Conservation (phyloP, 2,113 vertebrate genomes). For the Uria lomvia region DNA sequence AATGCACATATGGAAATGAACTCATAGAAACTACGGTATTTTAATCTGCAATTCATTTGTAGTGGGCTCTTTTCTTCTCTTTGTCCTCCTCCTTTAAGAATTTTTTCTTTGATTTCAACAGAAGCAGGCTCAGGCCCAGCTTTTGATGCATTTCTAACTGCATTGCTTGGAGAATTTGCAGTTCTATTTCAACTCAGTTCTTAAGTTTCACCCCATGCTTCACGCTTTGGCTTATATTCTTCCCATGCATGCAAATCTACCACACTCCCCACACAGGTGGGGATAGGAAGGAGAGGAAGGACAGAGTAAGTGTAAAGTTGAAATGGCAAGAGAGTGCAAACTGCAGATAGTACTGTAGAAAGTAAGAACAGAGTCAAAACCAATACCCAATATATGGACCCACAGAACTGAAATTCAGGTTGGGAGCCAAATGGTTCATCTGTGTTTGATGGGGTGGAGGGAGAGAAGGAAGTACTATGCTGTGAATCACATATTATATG, state of each 20-base stretch:
- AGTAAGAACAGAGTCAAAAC: neutral
- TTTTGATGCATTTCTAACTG: neutral
- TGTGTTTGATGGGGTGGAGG: neutral
- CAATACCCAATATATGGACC: neutral
- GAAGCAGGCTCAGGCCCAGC: neutral
- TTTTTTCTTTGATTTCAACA: neutral
- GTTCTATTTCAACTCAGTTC: neutral
- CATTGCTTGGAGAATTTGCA: neutral
- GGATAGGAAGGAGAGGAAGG: neutral
- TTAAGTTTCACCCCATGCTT: neutral
- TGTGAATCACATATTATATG: neutral
- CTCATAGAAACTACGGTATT: neutral
- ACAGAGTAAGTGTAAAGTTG: neutral
- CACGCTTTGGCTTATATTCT: neutral
- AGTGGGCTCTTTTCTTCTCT: neutral
- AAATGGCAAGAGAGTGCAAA: neutral
- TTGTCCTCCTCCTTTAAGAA: neutral
- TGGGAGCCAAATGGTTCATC: neutral
- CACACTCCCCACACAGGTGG: neutral
- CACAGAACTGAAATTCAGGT: neutral
- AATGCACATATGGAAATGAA: neutral
- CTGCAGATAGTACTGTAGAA: neutral
- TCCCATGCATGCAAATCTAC: neutral
- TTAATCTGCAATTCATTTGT: neutral
- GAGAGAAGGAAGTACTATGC: neutral